Percentiles rank a stretch among this genome's conserved stretches.
Conservation (phyloP, 2,888 invertebrate genomes). For the Heliconius hortense region DNA sequence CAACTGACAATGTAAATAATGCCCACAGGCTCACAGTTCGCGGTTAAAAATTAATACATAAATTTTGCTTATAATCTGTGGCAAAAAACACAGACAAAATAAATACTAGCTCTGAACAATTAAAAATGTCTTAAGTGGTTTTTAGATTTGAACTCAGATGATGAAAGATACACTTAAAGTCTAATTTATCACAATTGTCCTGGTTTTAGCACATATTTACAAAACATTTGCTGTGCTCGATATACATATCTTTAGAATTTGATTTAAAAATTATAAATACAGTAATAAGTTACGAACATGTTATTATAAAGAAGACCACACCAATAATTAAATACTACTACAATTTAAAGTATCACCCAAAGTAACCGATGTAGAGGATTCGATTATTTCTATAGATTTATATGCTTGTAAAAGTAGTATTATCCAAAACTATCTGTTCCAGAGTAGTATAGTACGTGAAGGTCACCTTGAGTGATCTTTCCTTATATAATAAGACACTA, state of each 20-base stretch:
- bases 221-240: conserved; percentile 70
- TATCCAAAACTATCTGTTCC: conserved; percentile 41
- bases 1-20: conserved; percentile 61
- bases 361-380: conserved; percentile 47
- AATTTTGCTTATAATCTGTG: conserved; percentile 47
- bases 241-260: conserved; percentile 64
- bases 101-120: conserved; percentile 33
- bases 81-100: conserved; percentile 33
- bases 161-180: conserved; percentile 60
- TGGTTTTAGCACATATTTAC: conserved; percentile 75
- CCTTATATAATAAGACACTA: conserved; percentile 80
- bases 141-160: conserved; percentile 37
- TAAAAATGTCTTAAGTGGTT: conserved; percentile 35
- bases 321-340: conserved; percentile 75
- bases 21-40: conserved; percentile 67
- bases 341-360: conserved; percentile 76
- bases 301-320: conserved; percentile 77
- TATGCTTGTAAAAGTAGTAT: conserved; percentile 39
- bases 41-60: conserved; percentile 48
- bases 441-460: conserved; percentile 34
- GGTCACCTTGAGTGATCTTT: conserved; percentile 65
- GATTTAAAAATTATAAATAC: conserved; percentile 61
- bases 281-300: conserved; percentile 74
- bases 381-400: conserved; percentile 29
- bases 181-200: conserved; percentile 80